A percentile compares a stretch with the other conserved stretches of the same genome.
Conservation (phyloP, 2,113 vertebrate species). For the Xyliphius kryptos region DNA sequence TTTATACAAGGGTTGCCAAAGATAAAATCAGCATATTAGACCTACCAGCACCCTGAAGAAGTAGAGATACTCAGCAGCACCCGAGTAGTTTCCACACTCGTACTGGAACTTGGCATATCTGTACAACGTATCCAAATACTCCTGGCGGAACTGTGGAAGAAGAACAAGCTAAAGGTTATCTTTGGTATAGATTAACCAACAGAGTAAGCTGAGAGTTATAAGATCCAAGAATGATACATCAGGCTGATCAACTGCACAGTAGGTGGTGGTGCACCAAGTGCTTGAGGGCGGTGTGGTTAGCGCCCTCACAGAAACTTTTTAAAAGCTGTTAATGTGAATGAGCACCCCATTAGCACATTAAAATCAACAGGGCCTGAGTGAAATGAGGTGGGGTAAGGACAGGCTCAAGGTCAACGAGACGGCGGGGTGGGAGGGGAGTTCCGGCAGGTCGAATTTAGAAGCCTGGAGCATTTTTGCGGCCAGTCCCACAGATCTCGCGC, state of each 20-base stretch:
- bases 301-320: too few relatives aligned
- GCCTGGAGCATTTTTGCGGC: constrained; percentile 68
- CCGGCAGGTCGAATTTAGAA: constrained; percentile 67
- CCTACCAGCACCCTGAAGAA: constrained; percentile 97
- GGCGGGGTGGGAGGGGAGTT: constrained; percentile 56
- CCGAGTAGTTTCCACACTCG: constrained; percentile 96
- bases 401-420: constrained; percentile 61
- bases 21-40: constrained; percentile 24
- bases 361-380: constrained; percentile 12
- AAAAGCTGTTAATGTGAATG: constrained; percentile 6
- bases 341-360: neutral
- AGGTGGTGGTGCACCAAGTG: too few relatives aligned
- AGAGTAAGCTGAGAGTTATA: too few relatives aligned
- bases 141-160: constrained; percentile 84
- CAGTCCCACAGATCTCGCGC: constrained; percentile 59
- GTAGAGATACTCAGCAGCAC: constrained; percentile 95
- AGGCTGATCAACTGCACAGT: too few relatives aligned
- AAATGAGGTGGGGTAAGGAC: constrained; percentile 58
- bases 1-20: neutral
- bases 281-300: too few relatives aligned
- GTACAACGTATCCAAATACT: constrained; percentile 95
- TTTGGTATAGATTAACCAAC: too few relatives aligned
- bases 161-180: too few relatives aligned
- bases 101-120: constrained; percentile 98
- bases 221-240: too few relatives aligned